Percentiles rank a stretch among this genome's conserved stretches.
Conservation (phyloP, 2,797 vertebrate species). For the Pantherophis vulpinus region DNA sequence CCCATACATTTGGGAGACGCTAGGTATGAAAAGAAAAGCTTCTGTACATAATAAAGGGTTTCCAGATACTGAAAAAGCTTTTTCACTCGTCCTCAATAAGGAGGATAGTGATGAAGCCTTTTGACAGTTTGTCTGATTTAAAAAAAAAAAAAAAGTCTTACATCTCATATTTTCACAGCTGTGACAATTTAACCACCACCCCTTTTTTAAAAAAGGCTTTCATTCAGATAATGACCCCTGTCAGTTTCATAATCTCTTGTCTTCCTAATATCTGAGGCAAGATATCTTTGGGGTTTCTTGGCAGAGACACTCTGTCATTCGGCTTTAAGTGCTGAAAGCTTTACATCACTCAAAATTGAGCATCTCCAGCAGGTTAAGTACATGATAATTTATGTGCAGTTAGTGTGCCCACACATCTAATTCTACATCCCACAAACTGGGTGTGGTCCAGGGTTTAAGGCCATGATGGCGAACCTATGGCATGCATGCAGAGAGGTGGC, state of each 20-base stretch:
- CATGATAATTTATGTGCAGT: conserved; percentile 41
- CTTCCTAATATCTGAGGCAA: conserved; percentile 35
- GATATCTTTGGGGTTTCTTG: conserved; percentile 41
- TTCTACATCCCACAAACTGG: conserved; percentile 18
- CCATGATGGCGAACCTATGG: too few species aligned
- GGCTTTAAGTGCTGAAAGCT: conserved; percentile 25
- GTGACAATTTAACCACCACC: conserved; percentile 32
- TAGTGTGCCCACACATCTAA: conserved; percentile 7
- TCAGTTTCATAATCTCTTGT: conserved; percentile 44
- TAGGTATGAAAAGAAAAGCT: background rate
- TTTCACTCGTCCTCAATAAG: background rate
- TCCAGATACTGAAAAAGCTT: background rate
- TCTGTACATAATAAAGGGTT: background rate
- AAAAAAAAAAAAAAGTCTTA: background rate
- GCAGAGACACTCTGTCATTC: conserved; percentile 42
- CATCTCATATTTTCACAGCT: conserved; percentile 10
- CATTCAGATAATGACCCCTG: conserved; percentile 41
- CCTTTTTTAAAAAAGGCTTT: conserved; percentile 39
- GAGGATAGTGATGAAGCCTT: background rate
- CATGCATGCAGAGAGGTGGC: too few species aligned
- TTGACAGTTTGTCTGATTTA: background rate
- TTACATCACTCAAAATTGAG: conserved; percentile 1
- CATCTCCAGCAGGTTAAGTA: conserved; percentile 34
- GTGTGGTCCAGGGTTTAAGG: background rate
- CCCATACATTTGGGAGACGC: background rate